phyloP scores from a whole-genome alignment of 2,113 vertebrate genomes.

The Ia io region DNA sequence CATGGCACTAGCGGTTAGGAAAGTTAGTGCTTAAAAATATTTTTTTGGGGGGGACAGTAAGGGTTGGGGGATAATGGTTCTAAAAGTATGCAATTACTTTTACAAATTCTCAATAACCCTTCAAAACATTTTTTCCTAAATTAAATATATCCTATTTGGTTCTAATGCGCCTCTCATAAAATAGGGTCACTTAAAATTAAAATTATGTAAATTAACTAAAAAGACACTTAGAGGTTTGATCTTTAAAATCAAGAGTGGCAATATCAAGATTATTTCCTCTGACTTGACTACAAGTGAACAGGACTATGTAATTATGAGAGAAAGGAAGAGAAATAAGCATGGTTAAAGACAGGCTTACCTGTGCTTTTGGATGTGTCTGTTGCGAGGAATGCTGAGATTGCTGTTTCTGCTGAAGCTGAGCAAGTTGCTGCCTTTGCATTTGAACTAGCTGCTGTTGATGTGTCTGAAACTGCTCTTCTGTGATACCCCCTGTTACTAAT shows the following conservation, averaged over 20 bases:
- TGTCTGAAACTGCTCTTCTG: constrained; percentile 93
- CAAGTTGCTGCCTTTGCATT: constrained; percentile 93
- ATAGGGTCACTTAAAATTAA: constrained; percentile 22
- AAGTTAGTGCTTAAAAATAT: not conserved
- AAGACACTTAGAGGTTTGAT: not conserved
- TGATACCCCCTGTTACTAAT: constrained; percentile 90
- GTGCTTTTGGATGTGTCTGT: constrained; percentile 86
- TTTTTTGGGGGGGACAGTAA: not conserved
- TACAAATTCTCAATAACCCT: constrained; percentile 20
- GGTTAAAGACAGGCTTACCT: constrained; percentile 76
- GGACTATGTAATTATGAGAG: not conserved
- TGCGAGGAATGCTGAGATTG: constrained; percentile 87
- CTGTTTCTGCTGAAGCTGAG: constrained; percentile 91
- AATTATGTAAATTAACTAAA: constrained; percentile 13
- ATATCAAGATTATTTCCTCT: not conserved
- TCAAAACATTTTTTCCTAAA: not conserved
- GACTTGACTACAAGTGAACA: not conserved
- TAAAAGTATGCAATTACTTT: not conserved
- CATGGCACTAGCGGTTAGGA: not conserved
- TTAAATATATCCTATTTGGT: not conserved
- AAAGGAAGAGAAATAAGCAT: not conserved
- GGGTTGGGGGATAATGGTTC: not conserved
- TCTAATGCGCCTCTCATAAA: not conserved
- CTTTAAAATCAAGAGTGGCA: not conserved
- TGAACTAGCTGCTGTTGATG: constrained; percentile 94